Evolutionary conservation across 2,888 invertebrate genomes (phyloP), one percentile per base, ranked within the genome.

Genomic region (Julus scanicus): DNA sequence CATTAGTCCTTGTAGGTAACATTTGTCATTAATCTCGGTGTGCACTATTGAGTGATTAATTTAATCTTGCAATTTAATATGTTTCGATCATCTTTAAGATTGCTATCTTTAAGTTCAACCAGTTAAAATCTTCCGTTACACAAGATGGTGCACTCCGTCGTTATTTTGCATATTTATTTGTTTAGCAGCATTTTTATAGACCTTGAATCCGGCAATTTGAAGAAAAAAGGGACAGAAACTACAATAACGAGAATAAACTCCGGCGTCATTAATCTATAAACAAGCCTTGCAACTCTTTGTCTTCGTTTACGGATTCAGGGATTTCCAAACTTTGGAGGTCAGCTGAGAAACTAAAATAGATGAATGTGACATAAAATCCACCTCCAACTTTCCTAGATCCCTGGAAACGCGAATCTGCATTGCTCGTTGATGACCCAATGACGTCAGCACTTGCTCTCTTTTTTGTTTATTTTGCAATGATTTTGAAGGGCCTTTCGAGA

Each of bases 401-500:
- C 57, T 15, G 57, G n/a, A 57, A 57, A 57, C 17, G 57, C 57
- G 57, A 57, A 57, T 57, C 57, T 57, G 57, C 57, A 57, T 57
- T n/a, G 57, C n/a, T 57, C 6, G 57, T 57, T 57, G 17, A 57
- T 57, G 57, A 57, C 57, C 57, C 57, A 57, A 17, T 57, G 57
- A 57, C 57, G 57, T 57, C 57, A 57, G 11, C 57, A 2, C n/a
- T 3, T 6, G 57, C 57, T 57, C 57, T 57, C 57, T 2, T 57
- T 57, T 57, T 57, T 57, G 57, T 57, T 57, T 57, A 57, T 57
- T 57, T 57, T 57, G 57, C n/a, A 57, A 57, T 57, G 57, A 57
- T 57, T 57, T 57, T 57, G 57, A 57, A 57, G 57, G 57, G 57
- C 57, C 57, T 57, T 57, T 57, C 57, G 57, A 57, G 57, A 57